A percentile compares a stretch with the other conserved stretches of the same genome.
These are phyloP conservation scores for Itoplectis maculator DNA, from an alignment of 2,888 invertebrate genomes.

Conservation along the genomic window DNA sequence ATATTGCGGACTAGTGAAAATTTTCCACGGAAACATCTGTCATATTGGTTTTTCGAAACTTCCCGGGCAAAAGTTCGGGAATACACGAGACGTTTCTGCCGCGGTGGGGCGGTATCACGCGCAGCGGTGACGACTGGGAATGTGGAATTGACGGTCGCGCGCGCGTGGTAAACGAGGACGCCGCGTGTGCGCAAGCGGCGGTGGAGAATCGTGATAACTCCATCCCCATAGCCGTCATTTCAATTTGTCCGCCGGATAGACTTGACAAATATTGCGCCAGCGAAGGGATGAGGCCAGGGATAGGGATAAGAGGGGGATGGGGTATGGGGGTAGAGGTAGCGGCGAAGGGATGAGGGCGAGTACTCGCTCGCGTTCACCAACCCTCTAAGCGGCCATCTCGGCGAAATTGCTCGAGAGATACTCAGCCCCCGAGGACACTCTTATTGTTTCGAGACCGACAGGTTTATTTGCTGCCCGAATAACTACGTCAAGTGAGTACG, in stretches of 20 bases:
- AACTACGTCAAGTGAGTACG: conserved; percentile 74
- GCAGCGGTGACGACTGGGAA: conserved; percentile 40
- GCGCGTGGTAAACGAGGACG: conserved; percentile 5
- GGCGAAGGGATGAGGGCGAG: not conserved
- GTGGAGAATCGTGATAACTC: conserved; percentile 72
- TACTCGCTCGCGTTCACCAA: conserved; percentile 61
- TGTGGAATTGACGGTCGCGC: conserved; percentile 20
- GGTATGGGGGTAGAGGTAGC: not conserved
- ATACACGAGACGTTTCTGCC: conserved; percentile 34
- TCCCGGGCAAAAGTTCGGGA: conserved; percentile 31
- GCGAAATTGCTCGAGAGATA: conserved; percentile 73
- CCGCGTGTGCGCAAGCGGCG: conserved; percentile 15
- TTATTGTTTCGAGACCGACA: conserved; percentile 82
- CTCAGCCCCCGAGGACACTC: conserved; percentile 76
- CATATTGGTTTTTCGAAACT: conserved; percentile 31
- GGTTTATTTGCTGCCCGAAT: conserved; percentile 82
- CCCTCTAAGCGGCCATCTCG: conserved; percentile 70
- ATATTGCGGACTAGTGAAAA: conserved; percentile 22
- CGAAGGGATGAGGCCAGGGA: conserved; percentile 27
- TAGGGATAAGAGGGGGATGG: not conserved
- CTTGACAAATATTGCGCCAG: conserved; percentile 78
- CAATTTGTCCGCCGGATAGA: conserved; percentile 77
- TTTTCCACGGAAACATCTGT: conserved; percentile 45
- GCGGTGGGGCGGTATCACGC: conserved; percentile 15
- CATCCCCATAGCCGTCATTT: conserved; percentile 78